Evolutionary conservation across 2,113 vertebrate genomes (phyloP), one percentile per base, ranked within the genome.

Genomic region (Myxocyprinus asiaticus): DNA sequence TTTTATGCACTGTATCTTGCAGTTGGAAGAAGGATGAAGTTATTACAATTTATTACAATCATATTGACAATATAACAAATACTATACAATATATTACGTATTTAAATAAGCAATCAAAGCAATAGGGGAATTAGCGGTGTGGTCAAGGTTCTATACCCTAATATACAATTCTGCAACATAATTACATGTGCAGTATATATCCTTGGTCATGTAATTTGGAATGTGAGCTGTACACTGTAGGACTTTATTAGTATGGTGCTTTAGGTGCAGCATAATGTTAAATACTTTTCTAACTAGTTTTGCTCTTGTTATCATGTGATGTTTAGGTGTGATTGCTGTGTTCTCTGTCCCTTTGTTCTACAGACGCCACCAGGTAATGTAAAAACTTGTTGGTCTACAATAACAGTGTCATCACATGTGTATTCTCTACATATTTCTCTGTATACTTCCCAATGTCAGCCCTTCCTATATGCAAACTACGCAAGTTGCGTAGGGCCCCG

Each of bases 261-360:
- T 69, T 70, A 53, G 51, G 11, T 9, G 4, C 6, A 43, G 11
- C 43, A 56, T 70, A 9, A 70, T 43, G 12, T 4, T 42, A 56
- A 69, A 70, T 10, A 7, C 17, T 10, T 73, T 6, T 12, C 1
- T 1, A 47, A 58, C 67, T 50, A 64, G 55, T 7, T 22, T 0
- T 5, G 6, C n/a, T 5, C 53, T 12, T 66, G 1, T 44, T 4
- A 81, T 53, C 48, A 69, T 8, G 8, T n/a, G 6, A 43, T 11
- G 33, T 77, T 0, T 89, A 98, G 96, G 92, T 85, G 92, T 96
- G 80, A 95, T 97, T 0, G 90, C 89, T 10, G 50, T 94, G 62
- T 98, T 98, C 88, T 97, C 95, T 15, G 71, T 96, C 76, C 96
- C 96, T 45, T 90, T 98, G 85, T 93, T 97, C 77, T 97, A 97